Conservation (phyloP, 2,888 invertebrate species). For the Colletes collaris region DNA sequence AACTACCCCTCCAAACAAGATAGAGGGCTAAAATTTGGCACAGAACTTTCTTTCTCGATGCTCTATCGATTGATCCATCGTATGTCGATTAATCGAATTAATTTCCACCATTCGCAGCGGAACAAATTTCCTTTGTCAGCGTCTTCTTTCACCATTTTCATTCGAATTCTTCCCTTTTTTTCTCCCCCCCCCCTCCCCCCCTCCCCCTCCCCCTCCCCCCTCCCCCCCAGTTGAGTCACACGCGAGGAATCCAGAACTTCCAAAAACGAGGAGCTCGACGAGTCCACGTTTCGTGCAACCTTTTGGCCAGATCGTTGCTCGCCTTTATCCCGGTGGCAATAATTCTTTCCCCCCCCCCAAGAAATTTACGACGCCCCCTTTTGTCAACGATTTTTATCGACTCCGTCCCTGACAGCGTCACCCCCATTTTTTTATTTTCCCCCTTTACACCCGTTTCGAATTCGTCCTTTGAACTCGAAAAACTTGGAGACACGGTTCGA, state of each 20-base stretch:
- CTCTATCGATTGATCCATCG: too few species aligned
- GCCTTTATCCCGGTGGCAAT: constrained; percentile 48
- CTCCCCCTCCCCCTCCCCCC: too few species aligned
- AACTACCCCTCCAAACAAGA: too few species aligned
- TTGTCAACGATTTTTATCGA: constrained; percentile 58
- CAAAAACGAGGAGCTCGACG: constrained; percentile 36
- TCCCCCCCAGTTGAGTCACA: constrained; percentile 55
- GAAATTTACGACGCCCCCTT: constrained; percentile 49
- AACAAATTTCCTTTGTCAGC: too few species aligned
- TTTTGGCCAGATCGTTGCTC: constrained; percentile 52
- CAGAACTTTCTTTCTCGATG: too few species aligned
- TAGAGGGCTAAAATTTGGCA: too few species aligned
- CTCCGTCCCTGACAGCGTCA: constrained; percentile 4
- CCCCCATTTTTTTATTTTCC: constrained; percentile 2
- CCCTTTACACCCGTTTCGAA: neutral
- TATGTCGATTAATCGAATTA: too few species aligned
- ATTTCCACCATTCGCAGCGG: too few species aligned
- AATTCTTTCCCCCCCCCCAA: constrained; percentile 45
- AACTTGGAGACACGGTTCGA: neutral
- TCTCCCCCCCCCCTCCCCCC: too few species aligned
- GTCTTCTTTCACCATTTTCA: constrained; percentile 26
- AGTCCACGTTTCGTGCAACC: constrained; percentile 42
- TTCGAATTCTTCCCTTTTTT: too few species aligned
- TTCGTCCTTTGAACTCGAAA: constrained; percentile 8
- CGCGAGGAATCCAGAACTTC: constrained; percentile 38